Evolutionary conservation across 1,140 invertebrate genomes (phyloP).

Genomic region (Bombus soroeensis): DNA sequence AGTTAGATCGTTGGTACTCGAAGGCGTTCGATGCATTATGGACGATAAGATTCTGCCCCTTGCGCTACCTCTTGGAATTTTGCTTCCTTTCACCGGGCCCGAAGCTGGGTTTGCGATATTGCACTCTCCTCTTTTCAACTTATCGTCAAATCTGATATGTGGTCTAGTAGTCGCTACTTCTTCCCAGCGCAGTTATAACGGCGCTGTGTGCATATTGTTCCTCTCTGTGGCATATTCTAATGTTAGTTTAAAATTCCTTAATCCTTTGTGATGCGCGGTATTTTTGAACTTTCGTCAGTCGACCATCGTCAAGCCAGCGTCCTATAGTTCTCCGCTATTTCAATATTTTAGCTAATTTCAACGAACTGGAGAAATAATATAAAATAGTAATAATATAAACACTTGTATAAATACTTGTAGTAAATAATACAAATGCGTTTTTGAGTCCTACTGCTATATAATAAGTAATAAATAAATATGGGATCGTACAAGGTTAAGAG

Average conservation of each 20-base stretch:
- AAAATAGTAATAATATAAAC: too few relatives aligned
- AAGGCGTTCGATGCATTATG: not conserved
- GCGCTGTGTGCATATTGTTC: not conserved
- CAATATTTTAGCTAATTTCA: too few relatives aligned
- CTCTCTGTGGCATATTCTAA: not conserved
- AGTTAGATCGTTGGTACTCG: not conserved
- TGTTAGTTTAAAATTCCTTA: not conserved
- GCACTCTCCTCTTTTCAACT: not conserved
- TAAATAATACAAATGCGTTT: too few relatives aligned
- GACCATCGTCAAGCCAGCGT: too few relatives aligned
- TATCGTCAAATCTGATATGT: slow-evolving; percentile 7
- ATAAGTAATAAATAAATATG: too few relatives aligned
- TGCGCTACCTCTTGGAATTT: slow-evolving; percentile 8
- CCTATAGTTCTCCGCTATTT: too few relatives aligned
- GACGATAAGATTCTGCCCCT: not conserved
- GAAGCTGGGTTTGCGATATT: not conserved
- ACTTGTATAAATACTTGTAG: too few relatives aligned
- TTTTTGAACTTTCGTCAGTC: too few relatives aligned
- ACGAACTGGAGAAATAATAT: too few relatives aligned
- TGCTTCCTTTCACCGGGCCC: slow-evolving; percentile 13
- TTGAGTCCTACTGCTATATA: too few relatives aligned
- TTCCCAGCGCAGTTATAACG: not conserved
- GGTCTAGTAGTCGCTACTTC: not conserved
- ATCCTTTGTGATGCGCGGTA: not conserved
- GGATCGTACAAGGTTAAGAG: too few relatives aligned